These are phyloP conservation scores for Hirtodrosophila cameraria DNA, from an alignment of 2,888 invertebrate genomes.

Conservation along the genomic window DNA sequence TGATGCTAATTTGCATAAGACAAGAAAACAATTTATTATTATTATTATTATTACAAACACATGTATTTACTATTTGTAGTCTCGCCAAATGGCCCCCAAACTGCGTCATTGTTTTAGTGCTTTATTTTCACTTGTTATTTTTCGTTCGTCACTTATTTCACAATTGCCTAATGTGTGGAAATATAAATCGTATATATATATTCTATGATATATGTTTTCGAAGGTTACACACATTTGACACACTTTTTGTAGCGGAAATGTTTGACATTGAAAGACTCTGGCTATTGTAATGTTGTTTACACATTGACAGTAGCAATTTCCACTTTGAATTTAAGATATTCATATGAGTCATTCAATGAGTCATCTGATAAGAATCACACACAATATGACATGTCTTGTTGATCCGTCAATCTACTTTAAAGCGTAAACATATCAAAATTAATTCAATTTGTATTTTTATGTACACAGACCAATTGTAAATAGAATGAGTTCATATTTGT, in stretches of 20 bases:
- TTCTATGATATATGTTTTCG: slow-evolving; percentile 28
- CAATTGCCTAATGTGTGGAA: slow-evolving; percentile 27
- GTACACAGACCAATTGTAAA: neutral
- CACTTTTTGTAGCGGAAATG: slow-evolving; percentile 43
- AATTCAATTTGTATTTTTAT: neutral
- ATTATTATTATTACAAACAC: no score
- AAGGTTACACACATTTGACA: slow-evolving; percentile 41
- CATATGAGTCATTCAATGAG: slow-evolving; percentile 16
- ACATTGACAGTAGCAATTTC: neutral
- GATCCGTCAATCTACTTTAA: slow-evolving; percentile 1
- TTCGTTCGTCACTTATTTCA: slow-evolving; percentile 29
- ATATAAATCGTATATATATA: slow-evolving; percentile 49
- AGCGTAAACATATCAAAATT: neutral
- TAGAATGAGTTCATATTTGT: neutral
- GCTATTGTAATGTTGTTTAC: slow-evolving; percentile 8
- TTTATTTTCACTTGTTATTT: slow-evolving; percentile 5
- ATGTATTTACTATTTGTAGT: slow-evolving; percentile 19
- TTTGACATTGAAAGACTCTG: slow-evolving; percentile 38
- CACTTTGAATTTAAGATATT: neutral
- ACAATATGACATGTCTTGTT: slow-evolving; percentile 4
- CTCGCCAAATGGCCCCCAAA: neutral
- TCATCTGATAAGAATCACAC: slow-evolving; percentile 4
- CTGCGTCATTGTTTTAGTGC: slow-evolving; percentile 50
- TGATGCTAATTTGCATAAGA: slow-evolving; percentile 12
- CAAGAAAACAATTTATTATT: slow-evolving; percentile 35